phyloP scores from a whole-genome alignment of 2,888 invertebrate genomes.

The Mantis religiosa region DNA sequence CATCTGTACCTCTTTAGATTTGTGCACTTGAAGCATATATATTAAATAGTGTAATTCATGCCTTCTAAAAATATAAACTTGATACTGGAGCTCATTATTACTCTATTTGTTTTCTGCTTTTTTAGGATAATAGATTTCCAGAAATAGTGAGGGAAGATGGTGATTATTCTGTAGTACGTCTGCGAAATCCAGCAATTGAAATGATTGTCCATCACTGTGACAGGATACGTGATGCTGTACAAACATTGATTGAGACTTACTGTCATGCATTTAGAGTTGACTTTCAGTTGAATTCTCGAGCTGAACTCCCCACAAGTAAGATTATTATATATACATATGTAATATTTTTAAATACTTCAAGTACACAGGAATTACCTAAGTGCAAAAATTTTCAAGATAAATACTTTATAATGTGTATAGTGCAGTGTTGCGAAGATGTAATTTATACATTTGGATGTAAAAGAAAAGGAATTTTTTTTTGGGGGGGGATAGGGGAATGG shows the following conservation, averaged over 20 bases:
- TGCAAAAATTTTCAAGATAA: background rate
- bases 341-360: too few species aligned
- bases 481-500: too few species aligned
- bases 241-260: conserved; percentile 80
- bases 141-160: conserved; percentile 65
- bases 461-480: too few species aligned
- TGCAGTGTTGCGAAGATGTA: too few species aligned
- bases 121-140: conserved; percentile 41
- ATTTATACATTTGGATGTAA: too few species aligned
- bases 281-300: conserved; percentile 64
- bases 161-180: conserved; percentile 63
- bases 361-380: background rate
- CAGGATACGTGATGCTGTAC: conserved; percentile 73
- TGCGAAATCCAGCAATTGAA: conserved; percentile 48
- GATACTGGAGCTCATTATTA: background rate
- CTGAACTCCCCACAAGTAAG: conserved; percentile 53
- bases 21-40: too few species aligned
- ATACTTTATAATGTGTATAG: background rate
- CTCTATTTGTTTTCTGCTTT: background rate
- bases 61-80: too few species aligned
- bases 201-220: conserved; percentile 62
- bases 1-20: too few species aligned
- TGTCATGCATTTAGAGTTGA: conserved; percentile 79
- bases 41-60: too few species aligned
- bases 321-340: background rate